Evolutionary conservation across 1,140 invertebrate species (phyloP).

Genomic region (Pentalonia nigronervosa): DNA sequence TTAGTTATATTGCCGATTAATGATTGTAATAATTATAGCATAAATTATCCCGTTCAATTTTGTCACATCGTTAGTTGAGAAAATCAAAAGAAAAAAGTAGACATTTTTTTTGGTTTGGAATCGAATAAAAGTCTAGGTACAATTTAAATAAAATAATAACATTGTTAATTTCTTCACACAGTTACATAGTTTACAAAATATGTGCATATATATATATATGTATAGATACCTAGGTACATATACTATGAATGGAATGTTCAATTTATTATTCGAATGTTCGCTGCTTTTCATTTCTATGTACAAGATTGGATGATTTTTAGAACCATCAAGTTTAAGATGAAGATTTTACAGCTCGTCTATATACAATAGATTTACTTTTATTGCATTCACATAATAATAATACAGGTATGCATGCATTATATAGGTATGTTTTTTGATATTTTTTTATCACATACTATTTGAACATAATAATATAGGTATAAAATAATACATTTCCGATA

Average conservation of each 20-base stretch:
- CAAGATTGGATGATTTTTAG: background rate
- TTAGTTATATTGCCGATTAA: background rate
- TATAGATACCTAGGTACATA: background rate
- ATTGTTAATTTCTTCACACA: background rate
- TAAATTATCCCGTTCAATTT: background rate
- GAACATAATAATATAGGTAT: background rate
- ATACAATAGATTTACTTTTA: conserved; percentile 20
- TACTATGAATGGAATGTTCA: background rate
- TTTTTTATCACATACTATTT: background rate
- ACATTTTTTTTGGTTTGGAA: background rate
- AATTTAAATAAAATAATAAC: background rate
- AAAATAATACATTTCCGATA: background rate
- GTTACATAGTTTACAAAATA: background rate
- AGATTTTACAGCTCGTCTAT: background rate
- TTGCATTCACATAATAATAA: background rate
- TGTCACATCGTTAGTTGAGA: background rate
- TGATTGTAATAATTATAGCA: background rate
- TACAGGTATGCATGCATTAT: background rate
- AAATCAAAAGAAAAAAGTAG: background rate
- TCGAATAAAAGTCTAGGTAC: background rate
- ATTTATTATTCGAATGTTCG: background rate
- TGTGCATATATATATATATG: background rate
- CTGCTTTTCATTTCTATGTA: background rate
- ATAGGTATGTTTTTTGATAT: background rate
- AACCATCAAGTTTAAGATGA: background rate